Base-by-base conservation (phyloP, 2,888 invertebrate species). In the Hecatera dysodea region DNA sequence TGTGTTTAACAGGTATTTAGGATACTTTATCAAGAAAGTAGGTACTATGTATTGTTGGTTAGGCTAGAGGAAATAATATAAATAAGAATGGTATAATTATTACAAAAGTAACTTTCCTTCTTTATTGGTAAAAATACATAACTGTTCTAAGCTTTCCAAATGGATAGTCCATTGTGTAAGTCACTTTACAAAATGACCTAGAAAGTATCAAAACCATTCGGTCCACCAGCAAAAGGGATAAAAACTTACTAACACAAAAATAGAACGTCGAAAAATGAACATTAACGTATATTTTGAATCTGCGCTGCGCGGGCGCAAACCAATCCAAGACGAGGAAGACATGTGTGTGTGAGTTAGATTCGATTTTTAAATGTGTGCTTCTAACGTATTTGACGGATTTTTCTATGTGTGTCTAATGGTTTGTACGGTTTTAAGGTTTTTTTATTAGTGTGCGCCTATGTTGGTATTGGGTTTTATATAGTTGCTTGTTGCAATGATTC, bases 181-280 rank as follows among this genome's bases (percentile, higher is more conserved):
- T 59, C 53, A 68, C 42, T 66, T 75, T 53, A 42, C 8, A 27
- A 44, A 53, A 53, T 87, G 85, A 89, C 88, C 88, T 81, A 90
- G 84, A 90, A 92, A 94, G 88, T 90, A 93, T 89, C 93, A 95
- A 95, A 62, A 89, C 50, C n/a, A 0, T 19, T 74, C 66, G 50
- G 17, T n/a, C 87, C 44, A 60, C 39, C 76, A 88, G 86, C 29
- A 68, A 70, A 84, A 89, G 88, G 92, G 89, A 93, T 93, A 95
- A 96, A 96, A 95, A 95, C 92, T 93, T 86, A 86, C 86, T 87
- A 90, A 88, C 86, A 87, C 94, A 95, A 95, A 95, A 96, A 95
- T 95, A 96, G 95, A 94, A 88, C 88, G 90, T 85, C 90, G 93
- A 94, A 94, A 94, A 94, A 94, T 94, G 91, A 90, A 90, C 90